phyloP scores from a whole-genome alignment of 2,888 invertebrate genomes.

The Cabera pusaria region DNA sequence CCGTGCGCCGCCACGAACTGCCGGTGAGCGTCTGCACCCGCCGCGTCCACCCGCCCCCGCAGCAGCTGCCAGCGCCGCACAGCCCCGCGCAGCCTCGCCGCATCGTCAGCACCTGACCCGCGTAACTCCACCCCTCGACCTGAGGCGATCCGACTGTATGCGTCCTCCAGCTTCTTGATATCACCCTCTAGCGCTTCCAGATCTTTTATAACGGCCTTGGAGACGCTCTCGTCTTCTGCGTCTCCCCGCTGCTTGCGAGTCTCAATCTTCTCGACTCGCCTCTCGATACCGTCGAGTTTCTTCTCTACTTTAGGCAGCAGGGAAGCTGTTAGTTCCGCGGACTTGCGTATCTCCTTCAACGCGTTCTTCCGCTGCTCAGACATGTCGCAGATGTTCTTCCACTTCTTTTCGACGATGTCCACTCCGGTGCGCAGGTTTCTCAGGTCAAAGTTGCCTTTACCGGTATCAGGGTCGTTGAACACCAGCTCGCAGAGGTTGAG shows the following conservation, averaged over 20 bases:
- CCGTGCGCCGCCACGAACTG: slow-evolving; percentile 89
- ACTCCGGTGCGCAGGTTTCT: slow-evolving; percentile 86
- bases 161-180: slow-evolving; percentile 86
- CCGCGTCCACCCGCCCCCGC: slow-evolving; percentile 81
- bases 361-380: slow-evolving; percentile 85
- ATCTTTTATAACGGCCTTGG: slow-evolving; percentile 81
- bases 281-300: slow-evolving; percentile 83
- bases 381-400: slow-evolving; percentile 89
- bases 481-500: slow-evolving; percentile 91
- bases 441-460: slow-evolving; percentile 88
- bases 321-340: slow-evolving; percentile 85
- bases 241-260: slow-evolving; percentile 70
- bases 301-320: slow-evolving; percentile 86
- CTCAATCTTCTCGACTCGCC: slow-evolving; percentile 79
- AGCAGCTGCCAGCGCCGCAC: slow-evolving; percentile 87
- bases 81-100: slow-evolving; percentile 84
- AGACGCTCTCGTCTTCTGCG: slow-evolving; percentile 79
- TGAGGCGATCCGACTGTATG: slow-evolving; percentile 87
- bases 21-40: slow-evolving; percentile 84
- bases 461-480: slow-evolving; percentile 88
- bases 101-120: slow-evolving; percentile 86
- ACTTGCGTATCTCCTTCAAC: slow-evolving; percentile 79
- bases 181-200: slow-evolving; percentile 85
- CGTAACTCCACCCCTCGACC: slow-evolving; percentile 85
- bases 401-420: slow-evolving; percentile 89